Conservation (phyloP, 2,888 invertebrate genomes). For the Sesamia inferens region DNA sequence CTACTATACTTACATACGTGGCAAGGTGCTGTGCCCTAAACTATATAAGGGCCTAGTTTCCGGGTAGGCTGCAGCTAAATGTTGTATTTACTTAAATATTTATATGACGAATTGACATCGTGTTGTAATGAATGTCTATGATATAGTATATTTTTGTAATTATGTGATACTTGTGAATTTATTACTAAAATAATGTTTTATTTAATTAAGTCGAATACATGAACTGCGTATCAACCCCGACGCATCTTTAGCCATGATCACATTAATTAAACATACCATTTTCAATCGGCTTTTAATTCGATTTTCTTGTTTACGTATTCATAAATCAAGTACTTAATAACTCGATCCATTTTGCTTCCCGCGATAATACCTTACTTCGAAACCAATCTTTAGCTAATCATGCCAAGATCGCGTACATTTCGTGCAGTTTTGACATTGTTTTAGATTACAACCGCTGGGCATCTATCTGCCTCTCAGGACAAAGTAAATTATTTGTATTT, state of each 20-base stretch:
- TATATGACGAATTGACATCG: conserved; percentile 43
- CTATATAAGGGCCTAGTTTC: conserved; percentile 60
- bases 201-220: conserved; percentile 40
- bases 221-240: conserved; percentile 26
- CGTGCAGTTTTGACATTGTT: background rate
- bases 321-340: background rate
- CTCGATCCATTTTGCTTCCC: background rate
- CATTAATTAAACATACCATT: background rate
- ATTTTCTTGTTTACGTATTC: conserved; percentile 1
- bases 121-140: conserved; percentile 58
- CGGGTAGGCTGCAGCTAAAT: conserved; percentile 45
- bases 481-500: too few relatives aligned
- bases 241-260: conserved; percentile 14
- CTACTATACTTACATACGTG: conserved; percentile 25
- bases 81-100: conserved; percentile 50
- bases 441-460: background rate
- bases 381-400: background rate
- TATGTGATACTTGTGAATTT: conserved; percentile 60
- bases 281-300: conserved; percentile 1
- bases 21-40: conserved; percentile 57
- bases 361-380: background rate
- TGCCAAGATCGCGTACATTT: background rate
- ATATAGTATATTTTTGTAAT: conserved; percentile 62
- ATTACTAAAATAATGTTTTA: conserved; percentile 42
- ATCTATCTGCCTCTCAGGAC: background rate